Base-by-base conservation (phyloP, 2,888 invertebrate species). In the Patella caerulea region DNA sequence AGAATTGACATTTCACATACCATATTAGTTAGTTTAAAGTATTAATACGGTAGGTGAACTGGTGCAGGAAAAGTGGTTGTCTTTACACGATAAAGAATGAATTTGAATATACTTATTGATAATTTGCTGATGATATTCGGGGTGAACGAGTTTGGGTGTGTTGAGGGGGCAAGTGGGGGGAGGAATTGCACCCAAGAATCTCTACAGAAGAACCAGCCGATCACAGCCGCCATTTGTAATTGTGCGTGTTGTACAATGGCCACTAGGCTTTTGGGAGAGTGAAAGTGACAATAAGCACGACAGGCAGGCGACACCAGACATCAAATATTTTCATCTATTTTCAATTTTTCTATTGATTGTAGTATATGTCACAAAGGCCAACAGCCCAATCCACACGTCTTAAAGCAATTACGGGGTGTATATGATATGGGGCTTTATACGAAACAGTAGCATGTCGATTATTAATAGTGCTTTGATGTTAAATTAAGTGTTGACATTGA, bases 341-440 rank as follows among this genome's bases (percentile, higher is more conserved):
- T 65, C 19, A 24, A 65, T 65, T 65, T 65, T 9, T 65, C 19
- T 65, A 65, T 65, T 65, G 65, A 65, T 24, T 65, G 24, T 12
- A 12, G 3, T 9, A 12, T 65, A 19, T 19, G 24, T 19, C 19
- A 15, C 19, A 24, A 65, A n/a, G 19, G 24, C 19, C 2, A 24
- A 24, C 12, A 19, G 65, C 14, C 24, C 19, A 65, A 65, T 65
- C 19, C 65, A 3, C 65, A 65, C 65, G 65, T 65, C 24, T 24
- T 65, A 65, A 65, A 65, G 65, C 65, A 65, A 65, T 65, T 65
- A 65, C 19, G 24, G 65, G 65, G 65, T 65, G 65, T 65, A 65
- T 65, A 65, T 24, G 65, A 65, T 65, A 7, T 19, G 24, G 45
- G 45, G 65, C 19, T 65, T 65, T 65, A 24, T 65, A 65, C 24